phyloP scores from a whole-genome alignment of 2,888 invertebrate genomes.

The Thymelicus acteon region DNA sequence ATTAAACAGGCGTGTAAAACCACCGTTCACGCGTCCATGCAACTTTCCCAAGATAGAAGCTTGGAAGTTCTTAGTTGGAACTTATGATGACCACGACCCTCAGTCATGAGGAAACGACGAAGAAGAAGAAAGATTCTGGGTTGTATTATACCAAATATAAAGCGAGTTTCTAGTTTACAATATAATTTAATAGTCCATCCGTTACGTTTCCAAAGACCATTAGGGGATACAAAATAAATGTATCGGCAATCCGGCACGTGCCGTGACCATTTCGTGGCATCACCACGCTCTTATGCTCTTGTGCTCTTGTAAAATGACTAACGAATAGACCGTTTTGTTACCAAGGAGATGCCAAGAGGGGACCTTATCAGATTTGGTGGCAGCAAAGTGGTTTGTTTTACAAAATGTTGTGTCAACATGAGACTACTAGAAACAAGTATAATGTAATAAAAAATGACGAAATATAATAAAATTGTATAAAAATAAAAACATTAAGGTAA shows the following conservation, averaged over 20 bases:
- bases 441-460: no score
- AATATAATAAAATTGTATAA: no score
- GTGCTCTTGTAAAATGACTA: constrained; percentile 69
- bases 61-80: no score
- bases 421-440: not conserved
- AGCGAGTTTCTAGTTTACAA: not conserved
- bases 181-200: not conserved
- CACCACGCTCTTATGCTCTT: no score
- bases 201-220: not conserved
- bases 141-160: no score
- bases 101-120: no score
- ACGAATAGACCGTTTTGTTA: constrained; percentile 57
- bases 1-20: no score
- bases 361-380: not conserved
- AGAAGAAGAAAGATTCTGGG: no score
- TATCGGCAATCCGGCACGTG: constrained; percentile 61
- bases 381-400: not conserved
- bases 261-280: constrained; percentile 66
- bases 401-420: not conserved
- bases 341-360: constrained; percentile 40
- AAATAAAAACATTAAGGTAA: no score
- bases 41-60: no score
- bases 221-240: not conserved
- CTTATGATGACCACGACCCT: no score
- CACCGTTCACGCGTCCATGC: no score